These are phyloP conservation scores for Sycophila sp. DNA, from an alignment of 1,140 invertebrate species.

Conservation along the genomic window DNA sequence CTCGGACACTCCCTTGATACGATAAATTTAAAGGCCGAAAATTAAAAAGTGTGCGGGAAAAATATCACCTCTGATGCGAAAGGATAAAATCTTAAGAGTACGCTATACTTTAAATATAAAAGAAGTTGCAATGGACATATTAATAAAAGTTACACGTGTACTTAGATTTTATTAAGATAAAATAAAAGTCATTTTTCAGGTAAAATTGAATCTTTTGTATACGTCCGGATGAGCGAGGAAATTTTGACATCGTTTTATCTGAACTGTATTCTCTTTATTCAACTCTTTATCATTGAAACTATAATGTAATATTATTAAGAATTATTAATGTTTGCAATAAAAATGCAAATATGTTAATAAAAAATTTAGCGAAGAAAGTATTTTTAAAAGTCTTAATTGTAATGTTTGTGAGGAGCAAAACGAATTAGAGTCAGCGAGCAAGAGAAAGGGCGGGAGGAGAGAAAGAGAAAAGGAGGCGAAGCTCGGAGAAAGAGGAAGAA, in stretches of 20 bases:
- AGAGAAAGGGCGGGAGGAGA: background rate
- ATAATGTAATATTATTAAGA: no score
- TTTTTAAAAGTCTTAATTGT: no score
- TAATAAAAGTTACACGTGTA: background rate
- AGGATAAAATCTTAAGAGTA: conserved; percentile 4
- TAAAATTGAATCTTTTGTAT: background rate
- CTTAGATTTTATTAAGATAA: conserved; percentile 8
- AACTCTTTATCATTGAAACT: no score
- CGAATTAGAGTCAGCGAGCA: no score
- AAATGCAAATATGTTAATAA: no score
- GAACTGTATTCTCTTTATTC: no score
- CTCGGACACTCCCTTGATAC: background rate
- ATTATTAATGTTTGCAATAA: no score
- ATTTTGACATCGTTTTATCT: no score
- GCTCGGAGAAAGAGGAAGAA: conserved; percentile 34
- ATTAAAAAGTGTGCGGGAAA: background rate
- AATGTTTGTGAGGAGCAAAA: no score
- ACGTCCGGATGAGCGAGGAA: no score
- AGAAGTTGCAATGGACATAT: background rate
- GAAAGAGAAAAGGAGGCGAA: conserved; percentile 32
- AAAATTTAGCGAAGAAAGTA: no score
- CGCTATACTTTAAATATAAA: background rate
- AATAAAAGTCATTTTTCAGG: background rate
- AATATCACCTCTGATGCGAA: background rate
- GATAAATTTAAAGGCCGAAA: background rate